Base-by-base conservation (phyloP, 2,113 vertebrate genomes). In the Perca schrenkii region DNA sequence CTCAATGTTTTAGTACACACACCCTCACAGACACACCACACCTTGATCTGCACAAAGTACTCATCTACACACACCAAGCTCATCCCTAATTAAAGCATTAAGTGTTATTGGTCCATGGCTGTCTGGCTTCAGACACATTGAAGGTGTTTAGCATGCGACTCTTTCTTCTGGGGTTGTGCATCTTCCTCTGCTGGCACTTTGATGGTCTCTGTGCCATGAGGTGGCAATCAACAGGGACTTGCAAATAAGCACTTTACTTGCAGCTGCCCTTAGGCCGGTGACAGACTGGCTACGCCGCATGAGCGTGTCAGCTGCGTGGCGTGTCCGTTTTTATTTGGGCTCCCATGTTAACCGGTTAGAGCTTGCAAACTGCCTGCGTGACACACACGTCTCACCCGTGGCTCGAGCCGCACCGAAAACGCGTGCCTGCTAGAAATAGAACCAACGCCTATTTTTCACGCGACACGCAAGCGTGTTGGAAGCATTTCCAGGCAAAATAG, bases 141-240 rank as follows among this genome's bases (percentile, higher is more conserved):
- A 25, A 53, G 50, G 80, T 91, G 86, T 85, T 92, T 88, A 86
- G 82, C 81, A 77, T 84, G 90, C 73, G 43, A 53, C 86, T 87
- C 56, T 78, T 68, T 86, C 79, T 79, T 60, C 31, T 16, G 47
- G 31, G 61, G 31, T n/a, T 88, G 92, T 94, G 72, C 88, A 88
- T 95, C 93, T 93, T 78, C 47, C 68, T 67, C 13, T 76, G 56
- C 86, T 91, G 91, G 86, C 92, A 91, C 86, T 84, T 93, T 90
- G 84, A 93, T 91, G 84, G 93, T 50, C 17, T 49, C 70, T 52
- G 36, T 69, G 46, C 31, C 57, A 43, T 50, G 25, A 65, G 13
- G 54, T 65, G 60, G n/a, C 6, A 1, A 56, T 63, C 25, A 50
- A n/a, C 28, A 43, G 65, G 54, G 34, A 19, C n/a, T n/a, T n/a